These are phyloP conservation scores for Archegozetes longisetosus DNA, from an alignment of 1,140 invertebrate species.

Conservation along the genomic window DNA sequence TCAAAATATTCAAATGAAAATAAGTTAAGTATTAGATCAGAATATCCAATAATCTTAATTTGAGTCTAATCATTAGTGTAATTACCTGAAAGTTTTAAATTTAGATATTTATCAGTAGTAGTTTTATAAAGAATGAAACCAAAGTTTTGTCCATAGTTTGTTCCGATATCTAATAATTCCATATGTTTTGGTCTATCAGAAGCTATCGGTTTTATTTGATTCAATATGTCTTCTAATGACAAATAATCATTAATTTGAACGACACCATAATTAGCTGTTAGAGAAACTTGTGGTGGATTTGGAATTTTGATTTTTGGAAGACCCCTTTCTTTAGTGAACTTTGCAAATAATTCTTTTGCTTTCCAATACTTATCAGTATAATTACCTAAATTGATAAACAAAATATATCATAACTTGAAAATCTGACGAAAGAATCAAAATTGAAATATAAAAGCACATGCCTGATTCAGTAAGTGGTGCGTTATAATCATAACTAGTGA, in stretches of 20 bases:
- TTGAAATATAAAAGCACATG: constrained; percentile 16
- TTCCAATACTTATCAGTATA: constrained; percentile 31
- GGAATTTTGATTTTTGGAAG: not conserved
- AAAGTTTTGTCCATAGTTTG: not conserved
- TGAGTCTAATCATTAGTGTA: no score
- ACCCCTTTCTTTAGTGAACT: not conserved
- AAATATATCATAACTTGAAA: not conserved
- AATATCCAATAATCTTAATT: no score
- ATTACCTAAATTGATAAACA: constrained; percentile 25
- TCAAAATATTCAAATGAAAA: not conserved
- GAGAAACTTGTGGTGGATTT: not conserved
- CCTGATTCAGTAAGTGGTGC: constrained; percentile 65
- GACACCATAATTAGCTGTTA: not conserved
- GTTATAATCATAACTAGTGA: constrained; percentile 75
- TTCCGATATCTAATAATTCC: not conserved
- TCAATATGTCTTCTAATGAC: not conserved
- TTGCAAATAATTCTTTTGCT: constrained; percentile 27
- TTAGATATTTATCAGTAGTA: not conserved
- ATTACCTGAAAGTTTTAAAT: not conserved
- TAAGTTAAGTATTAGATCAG: not conserved
- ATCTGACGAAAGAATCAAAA: no score
- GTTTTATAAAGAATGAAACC: not conserved
- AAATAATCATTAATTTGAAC: not conserved
- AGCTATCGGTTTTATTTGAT: not conserved
- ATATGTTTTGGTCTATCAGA: not conserved